Conservation (phyloP, 2,888 invertebrate species). For the Hypomecis punctinalis region DNA sequence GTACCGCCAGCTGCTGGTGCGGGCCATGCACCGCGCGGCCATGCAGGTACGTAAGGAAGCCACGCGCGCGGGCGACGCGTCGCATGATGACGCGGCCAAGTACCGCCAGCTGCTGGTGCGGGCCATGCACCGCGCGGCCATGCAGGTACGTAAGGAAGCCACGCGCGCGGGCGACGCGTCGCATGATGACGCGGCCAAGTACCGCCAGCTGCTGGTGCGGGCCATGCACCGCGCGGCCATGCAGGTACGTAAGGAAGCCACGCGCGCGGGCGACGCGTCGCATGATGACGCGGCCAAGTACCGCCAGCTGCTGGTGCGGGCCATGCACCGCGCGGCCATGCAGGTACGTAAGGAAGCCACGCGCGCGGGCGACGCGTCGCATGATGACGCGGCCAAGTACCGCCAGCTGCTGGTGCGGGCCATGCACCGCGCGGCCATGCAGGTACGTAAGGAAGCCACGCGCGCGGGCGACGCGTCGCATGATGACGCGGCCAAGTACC, state of each 20-base stretch:
- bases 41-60: slow-evolving; percentile 96
- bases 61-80: slow-evolving; percentile 93
- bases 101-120: slow-evolving; percentile 98
- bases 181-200: slow-evolving; percentile 98
- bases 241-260: slow-evolving; percentile 95
- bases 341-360: slow-evolving; percentile 96
- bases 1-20: slow-evolving; percentile 97
- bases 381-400: slow-evolving; percentile 98
- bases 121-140: slow-evolving; percentile 96
- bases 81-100: slow-evolving; percentile 97
- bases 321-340: slow-evolving; percentile 96
- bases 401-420: slow-evolving; percentile 97
- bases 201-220: slow-evolving; percentile 96
- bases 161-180: slow-evolving; percentile 95
- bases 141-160: slow-evolving; percentile 96
- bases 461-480: slow-evolving; percentile 95
- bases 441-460: slow-evolving; percentile 94
- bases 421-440: slow-evolving; percentile 96
- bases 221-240: slow-evolving; percentile 97
- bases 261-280: slow-evolving; percentile 94
- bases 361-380: slow-evolving; percentile 94
- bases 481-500: slow-evolving; percentile 98
- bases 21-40: slow-evolving; percentile 96
- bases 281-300: slow-evolving; percentile 98
- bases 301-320: slow-evolving; percentile 96